Evolutionary conservation across 2,113 vertebrate species (phyloP), one percentile per base, ranked within the genome.

Genomic region (Catharus bicknelli): DNA sequence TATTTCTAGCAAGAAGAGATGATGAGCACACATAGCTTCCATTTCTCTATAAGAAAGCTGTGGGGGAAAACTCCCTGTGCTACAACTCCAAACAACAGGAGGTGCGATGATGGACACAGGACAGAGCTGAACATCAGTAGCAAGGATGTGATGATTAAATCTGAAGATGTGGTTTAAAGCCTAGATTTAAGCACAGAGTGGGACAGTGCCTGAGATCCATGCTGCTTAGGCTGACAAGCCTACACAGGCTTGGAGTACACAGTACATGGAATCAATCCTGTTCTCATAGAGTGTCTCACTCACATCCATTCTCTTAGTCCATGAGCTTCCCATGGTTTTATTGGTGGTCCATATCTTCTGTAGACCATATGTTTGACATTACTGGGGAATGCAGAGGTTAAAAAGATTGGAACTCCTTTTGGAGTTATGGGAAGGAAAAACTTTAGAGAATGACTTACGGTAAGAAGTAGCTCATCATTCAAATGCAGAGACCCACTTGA

Each of bases 391-490:
- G 48, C 57, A 92, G 83, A 89, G 30, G 84, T 89, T 90, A 79
- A 86, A 84, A 91, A 72, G 40, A 82, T 79, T 86, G 80, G 40
- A 90, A 84, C 25, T 90, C 27, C 40, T 91, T 94, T 69, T 90
- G 81, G 93, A 90, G 78, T 76, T 30, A 76, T 4, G 1, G 61
- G 62, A 61, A 78, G 47, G 50, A 51, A 92, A 94, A 89, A 10
- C 77, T 73, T 84, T 16, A 54, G 29, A 73, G 58, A 91, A 69
- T 78, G 53, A 87, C 47, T 85, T 88, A 61, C 8, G 1, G 50
- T 66, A 85, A 64, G 54, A 89, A 89, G 59, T 47, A 87, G 38
- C 17, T 89, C 29, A 53, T 57, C 40, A 73, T 45, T 73, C 70
- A 89, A 54, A 83, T 58, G 30, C 62, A 89, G 34, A 86, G n/a